Conservation (phyloP, 2,888 invertebrate species). For the Eupithecia tripunctaria region DNA sequence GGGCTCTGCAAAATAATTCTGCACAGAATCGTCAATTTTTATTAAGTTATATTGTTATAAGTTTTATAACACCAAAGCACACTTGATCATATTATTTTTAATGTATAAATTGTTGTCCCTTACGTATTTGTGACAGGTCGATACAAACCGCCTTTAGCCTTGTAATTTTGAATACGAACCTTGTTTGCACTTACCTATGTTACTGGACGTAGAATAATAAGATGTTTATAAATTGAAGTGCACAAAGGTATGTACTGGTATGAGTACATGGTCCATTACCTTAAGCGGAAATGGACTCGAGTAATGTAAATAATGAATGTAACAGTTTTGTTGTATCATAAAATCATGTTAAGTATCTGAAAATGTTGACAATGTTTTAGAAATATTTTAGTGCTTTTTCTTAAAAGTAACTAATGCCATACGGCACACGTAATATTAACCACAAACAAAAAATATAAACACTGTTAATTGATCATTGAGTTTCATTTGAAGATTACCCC, state of each 20-base stretch:
- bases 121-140: slow-evolving; percentile 49
- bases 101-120: slow-evolving; percentile 25
- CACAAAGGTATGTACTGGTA: slow-evolving; percentile 64
- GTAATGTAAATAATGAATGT: slow-evolving; percentile 55
- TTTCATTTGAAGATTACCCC: slow-evolving; percentile 60
- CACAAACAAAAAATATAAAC: slow-evolving; percentile 82
- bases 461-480: slow-evolving; percentile 76
- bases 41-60: slow-evolving; percentile 27
- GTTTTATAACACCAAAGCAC: slow-evolving; percentile 41
- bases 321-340: slow-evolving; percentile 68
- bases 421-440: slow-evolving; percentile 80
- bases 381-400: slow-evolving; percentile 76
- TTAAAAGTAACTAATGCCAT: slow-evolving; percentile 77
- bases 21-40: slow-evolving; percentile 8
- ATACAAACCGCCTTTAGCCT: slow-evolving; percentile 57
- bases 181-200: slow-evolving; percentile 60
- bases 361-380: slow-evolving; percentile 76
- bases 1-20: not conserved
- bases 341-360: slow-evolving; percentile 65
- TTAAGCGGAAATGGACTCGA: slow-evolving; percentile 34
- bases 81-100: slow-evolving; percentile 31
- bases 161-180: slow-evolving; percentile 38
- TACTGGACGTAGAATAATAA: slow-evolving; percentile 47
- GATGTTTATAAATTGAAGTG: slow-evolving; percentile 70
- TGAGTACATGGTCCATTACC: slow-evolving; percentile 30